These are phyloP conservation scores for Contarinia nasturtii DNA, from an alignment of 1,140 invertebrate genomes.

Conservation along the genomic window DNA sequence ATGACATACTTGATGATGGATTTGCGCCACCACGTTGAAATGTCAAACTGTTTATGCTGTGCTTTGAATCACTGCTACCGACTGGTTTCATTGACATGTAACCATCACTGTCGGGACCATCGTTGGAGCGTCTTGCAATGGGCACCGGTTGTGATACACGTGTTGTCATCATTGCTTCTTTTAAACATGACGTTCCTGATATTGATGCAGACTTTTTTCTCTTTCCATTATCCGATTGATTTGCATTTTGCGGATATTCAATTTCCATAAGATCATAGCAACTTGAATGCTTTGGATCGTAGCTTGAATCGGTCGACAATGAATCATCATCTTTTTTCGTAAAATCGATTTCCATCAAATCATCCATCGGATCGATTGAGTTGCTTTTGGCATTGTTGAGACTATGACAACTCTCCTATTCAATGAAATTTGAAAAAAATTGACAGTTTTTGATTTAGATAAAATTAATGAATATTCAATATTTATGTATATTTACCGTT, in stretches of 20 bases:
- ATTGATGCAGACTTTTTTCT: constrained; percentile 1
- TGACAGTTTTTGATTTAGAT: no score
- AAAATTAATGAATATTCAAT: no score
- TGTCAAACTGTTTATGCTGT: no score
- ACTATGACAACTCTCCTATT: constrained; percentile 1
- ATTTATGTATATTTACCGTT: constrained; percentile 11
- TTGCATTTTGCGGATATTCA: constrained; percentile 14
- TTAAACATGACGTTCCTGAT: neutral
- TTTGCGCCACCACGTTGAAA: neutral
- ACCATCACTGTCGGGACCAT: constrained; percentile 19
- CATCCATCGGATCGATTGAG: constrained; percentile 46
- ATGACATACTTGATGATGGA: constrained; percentile 6
- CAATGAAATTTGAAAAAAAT: neutral
- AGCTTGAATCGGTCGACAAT: no score
- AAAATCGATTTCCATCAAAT: constrained; percentile 67
- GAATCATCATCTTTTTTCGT: constrained; percentile 27
- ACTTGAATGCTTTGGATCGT: no score
- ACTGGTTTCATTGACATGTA: constrained; percentile 28
- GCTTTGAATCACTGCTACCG: constrained; percentile 4
- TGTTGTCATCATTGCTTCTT: neutral
- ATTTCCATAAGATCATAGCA: constrained; percentile 7
- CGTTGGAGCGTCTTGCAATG: constrained; percentile 9
- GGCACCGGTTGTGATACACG: constrained; percentile 4
- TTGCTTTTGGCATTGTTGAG: constrained; percentile 7
- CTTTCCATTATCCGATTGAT: constrained; percentile 19